These are phyloP conservation scores for Lagopus leucura DNA, from an alignment of 2,113 vertebrate species.

Conservation along the genomic window DNA sequence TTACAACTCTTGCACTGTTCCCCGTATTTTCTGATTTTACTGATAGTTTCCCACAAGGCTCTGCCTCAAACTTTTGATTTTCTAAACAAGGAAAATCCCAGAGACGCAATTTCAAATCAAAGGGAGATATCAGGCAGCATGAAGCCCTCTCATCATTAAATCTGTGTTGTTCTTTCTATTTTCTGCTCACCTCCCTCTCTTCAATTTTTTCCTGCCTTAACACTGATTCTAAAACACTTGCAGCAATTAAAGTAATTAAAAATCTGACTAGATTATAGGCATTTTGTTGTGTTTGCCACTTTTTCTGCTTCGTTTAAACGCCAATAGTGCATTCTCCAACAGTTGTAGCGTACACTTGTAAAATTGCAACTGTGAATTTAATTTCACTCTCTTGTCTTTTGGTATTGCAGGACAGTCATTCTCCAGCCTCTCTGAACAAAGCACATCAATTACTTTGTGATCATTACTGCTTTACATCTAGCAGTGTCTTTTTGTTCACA, in stretches of 20 bases:
- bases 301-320: not conserved
- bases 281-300: not conserved
- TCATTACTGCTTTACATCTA: not conserved
- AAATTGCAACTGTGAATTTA: not conserved
- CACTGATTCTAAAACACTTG: not conserved
- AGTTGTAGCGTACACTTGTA: rapidly evolving
- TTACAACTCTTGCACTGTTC: not conserved
- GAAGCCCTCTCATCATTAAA: not conserved
- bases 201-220: not conserved
- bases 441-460: not conserved
- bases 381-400: not conserved
- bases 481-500: not conserved
- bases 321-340: not conserved
- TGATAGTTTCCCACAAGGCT: not conserved
- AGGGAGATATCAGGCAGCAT: not conserved
- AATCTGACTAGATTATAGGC: too few species aligned
- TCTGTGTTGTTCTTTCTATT: rapidly evolving
- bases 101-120: not conserved
- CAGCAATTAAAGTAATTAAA: too few species aligned
- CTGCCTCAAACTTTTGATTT: not conserved
- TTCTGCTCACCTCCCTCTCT: not conserved
- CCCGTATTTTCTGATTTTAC: not conserved
- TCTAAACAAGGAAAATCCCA: not conserved
- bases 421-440: not conserved
- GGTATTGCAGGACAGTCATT: not conserved